These are phyloP conservation scores for Idaea dimidiata DNA, from an alignment of 2,888 invertebrate species.

Conservation along the genomic window DNA sequence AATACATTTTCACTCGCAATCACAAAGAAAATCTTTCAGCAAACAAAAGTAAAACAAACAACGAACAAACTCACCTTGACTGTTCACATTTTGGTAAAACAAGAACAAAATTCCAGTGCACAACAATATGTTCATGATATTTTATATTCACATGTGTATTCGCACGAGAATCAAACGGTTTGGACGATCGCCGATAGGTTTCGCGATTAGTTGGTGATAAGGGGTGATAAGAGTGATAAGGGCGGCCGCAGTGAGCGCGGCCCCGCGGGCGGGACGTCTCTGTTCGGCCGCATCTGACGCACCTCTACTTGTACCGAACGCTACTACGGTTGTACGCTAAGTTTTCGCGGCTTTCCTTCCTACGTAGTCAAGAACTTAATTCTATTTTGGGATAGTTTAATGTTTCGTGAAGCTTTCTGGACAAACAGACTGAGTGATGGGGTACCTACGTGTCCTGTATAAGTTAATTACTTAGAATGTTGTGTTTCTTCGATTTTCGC, in stretches of 20 bases:
- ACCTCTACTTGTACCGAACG: conserved; percentile 39
- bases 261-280: conserved; percentile 54
- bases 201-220: conserved; percentile 74
- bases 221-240: conserved; percentile 70
- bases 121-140: conserved; percentile 58
- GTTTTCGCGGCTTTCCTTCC: neutral
- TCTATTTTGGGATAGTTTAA: neutral
- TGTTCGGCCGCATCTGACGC: conserved; percentile 60
- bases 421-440: neutral
- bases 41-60: conserved; percentile 24
- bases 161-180: conserved; percentile 45
- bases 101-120: conserved; percentile 51
- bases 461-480: too few species aligned
- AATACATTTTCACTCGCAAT: conserved; percentile 17
- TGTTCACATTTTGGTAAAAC: conserved; percentile 47
- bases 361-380: neutral
- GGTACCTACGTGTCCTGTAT: too few species aligned
- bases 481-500: too few species aligned
- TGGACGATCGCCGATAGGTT: conserved; percentile 60
- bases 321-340: neutral
- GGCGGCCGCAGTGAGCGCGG: conserved; percentile 42
- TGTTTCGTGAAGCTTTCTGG: neutral
- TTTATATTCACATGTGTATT: conserved; percentile 53
- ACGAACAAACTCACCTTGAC: conserved; percentile 60
- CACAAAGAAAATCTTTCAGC: conserved; percentile 24